phyloP scores from a whole-genome alignment of 2,888 invertebrate genomes.

The Pristionchus japonicus region DNA sequence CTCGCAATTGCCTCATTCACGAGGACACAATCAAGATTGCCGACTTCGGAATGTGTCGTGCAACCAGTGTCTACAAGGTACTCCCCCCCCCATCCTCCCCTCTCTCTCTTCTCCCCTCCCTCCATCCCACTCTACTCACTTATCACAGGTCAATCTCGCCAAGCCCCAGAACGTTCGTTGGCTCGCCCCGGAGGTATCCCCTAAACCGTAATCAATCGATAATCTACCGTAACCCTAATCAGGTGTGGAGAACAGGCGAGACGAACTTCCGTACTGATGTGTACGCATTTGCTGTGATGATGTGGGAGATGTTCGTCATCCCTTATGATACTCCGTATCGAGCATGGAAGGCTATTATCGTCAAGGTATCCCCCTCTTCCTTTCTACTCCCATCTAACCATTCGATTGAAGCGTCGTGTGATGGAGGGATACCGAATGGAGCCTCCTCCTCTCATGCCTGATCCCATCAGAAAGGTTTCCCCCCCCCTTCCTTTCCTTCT shows the following conservation, averaged over 20 bases:
- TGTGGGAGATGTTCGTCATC: constrained; percentile 67
- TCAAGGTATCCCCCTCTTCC: constrained; percentile 55
- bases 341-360: constrained; percentile 62
- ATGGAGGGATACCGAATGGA: constrained; percentile 66
- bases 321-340: constrained; percentile 66
- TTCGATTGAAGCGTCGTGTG: constrained; percentile 54
- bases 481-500: neutral
- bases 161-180: constrained; percentile 69
- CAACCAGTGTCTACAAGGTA: constrained; percentile 56
- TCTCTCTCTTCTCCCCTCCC: no score
- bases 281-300: constrained; percentile 67
- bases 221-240: neutral
- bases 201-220: neutral
- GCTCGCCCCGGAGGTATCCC: constrained; percentile 64
- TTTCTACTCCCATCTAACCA: neutral
- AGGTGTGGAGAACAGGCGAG: constrained; percentile 67
- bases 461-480: constrained; percentile 51
- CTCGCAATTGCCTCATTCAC: constrained; percentile 66
- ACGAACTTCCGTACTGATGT: constrained; percentile 67
- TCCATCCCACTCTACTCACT: constrained; percentile 50
- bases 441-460: constrained; percentile 61
- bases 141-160: constrained; percentile 57
- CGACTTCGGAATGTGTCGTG: constrained; percentile 69
- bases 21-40: constrained; percentile 64
- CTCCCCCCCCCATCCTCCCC: no score